Evolutionary conservation across 1,140 invertebrate species (phyloP).

Genomic region (Sitodiplosis mosellana): DNA sequence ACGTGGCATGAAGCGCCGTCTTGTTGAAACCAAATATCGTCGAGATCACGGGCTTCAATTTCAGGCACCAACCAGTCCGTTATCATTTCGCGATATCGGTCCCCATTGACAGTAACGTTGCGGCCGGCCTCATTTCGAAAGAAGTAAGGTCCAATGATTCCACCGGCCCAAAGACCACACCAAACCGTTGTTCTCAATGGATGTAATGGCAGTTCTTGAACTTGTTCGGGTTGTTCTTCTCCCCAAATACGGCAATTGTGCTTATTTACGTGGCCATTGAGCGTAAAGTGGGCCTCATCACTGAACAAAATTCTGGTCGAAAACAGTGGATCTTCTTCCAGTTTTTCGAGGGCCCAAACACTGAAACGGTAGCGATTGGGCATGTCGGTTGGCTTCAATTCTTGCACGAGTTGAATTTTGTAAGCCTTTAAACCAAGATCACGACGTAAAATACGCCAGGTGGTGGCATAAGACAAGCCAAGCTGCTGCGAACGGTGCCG

Average conservation of each 20-base stretch:
- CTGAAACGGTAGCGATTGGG: not conserved
- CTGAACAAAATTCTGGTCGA: not conserved
- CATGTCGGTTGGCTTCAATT: not conserved
- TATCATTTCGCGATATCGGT: slow-evolving; percentile 10
- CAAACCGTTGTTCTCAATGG: slow-evolving; percentile 16
- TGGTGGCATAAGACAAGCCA: slow-evolving; percentile 7
- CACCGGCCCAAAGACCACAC: slow-evolving; percentile 5
- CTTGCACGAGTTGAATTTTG: not conserved
- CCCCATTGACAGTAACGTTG: slow-evolving; percentile 11
- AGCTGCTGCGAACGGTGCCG: slow-evolving; percentile 9
- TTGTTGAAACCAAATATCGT: slow-evolving; percentile 10
- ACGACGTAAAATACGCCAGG: slow-evolving; percentile 8
- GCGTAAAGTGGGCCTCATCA: not conserved
- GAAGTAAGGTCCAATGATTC: slow-evolving; percentile 12
- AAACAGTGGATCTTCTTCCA: not conserved
- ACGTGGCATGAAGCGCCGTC: slow-evolving; percentile 3
- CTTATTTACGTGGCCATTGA: not conserved
- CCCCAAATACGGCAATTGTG: not conserved
- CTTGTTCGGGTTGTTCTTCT: slow-evolving; percentile 1
- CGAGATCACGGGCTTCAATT: slow-evolving; percentile 8
- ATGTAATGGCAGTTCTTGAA: slow-evolving; percentile 13
- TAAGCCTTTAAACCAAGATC: not conserved
- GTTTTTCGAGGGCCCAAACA: not conserved
- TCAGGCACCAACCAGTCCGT: slow-evolving; percentile 9
- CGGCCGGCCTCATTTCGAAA: slow-evolving; percentile 10